A percentile compares a stretch with the other conserved stretches of the same genome.
phyloP scores from a whole-genome alignment of 1,140 invertebrate genomes.

The Campoletis sonorensis region DNA sequence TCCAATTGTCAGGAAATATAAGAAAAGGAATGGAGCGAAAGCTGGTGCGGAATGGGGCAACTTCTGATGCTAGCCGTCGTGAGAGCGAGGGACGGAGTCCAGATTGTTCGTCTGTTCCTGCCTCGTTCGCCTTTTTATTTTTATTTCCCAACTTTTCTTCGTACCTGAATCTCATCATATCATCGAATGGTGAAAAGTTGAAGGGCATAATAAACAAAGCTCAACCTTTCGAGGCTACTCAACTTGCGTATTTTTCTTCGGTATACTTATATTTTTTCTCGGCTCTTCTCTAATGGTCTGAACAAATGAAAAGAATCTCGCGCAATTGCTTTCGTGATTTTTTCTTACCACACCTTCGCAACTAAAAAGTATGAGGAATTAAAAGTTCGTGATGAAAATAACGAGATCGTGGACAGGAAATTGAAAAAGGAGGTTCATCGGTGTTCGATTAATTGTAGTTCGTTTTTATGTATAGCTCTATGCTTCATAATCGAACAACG shows the following conservation, averaged over 20 bases:
- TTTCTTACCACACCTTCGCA: not conserved
- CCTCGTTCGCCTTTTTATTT: not conserved
- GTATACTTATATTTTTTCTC: not conserved
- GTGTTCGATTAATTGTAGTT: too few species aligned
- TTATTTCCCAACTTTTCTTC: not conserved
- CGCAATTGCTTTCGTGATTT: not conserved
- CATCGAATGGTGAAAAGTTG: not conserved
- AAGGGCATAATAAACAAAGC: not conserved
- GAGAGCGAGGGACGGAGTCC: not conserved
- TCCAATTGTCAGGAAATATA: constrained; percentile 22
- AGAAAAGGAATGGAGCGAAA: not conserved
- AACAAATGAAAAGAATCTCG: not conserved
- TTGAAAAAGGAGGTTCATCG: not conserved
- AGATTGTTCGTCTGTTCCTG: constrained; percentile 11
- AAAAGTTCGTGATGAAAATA: not conserved
- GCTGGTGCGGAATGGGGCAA: not conserved
- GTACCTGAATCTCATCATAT: constrained; percentile 17
- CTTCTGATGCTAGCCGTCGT: not conserved
- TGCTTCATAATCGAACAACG: too few species aligned
- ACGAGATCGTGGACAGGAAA: not conserved
- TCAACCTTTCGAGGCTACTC: not conserved
- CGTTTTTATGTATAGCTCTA: too few species aligned
- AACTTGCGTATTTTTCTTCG: not conserved
- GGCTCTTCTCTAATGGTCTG: not conserved
- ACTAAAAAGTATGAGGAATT: not conserved